phyloP scores from a whole-genome alignment of 30 jellyfish, hydroid and myxozoan species.

The Chironex yamaguchii region DNA sequence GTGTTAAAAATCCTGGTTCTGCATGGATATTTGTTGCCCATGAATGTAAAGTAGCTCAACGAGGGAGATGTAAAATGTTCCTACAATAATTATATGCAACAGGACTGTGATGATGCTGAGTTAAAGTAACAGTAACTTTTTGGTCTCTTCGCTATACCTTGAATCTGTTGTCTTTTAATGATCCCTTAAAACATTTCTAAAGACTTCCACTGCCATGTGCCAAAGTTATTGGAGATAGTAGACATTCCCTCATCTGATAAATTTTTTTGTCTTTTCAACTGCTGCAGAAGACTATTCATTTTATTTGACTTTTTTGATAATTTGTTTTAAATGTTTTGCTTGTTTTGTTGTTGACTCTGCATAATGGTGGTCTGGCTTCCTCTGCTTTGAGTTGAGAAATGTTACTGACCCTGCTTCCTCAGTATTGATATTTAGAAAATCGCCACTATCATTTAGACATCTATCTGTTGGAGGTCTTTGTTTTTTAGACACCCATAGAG shows the following conservation, averaged over 20 bases:
- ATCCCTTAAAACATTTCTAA: no score
- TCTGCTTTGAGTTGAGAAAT: no score
- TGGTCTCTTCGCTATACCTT: background rate
- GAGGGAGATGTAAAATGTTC: constrained; percentile 45
- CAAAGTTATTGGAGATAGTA: background rate
- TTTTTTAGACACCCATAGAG: no score
- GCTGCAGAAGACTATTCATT: no score
- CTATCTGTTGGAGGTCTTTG: no score
- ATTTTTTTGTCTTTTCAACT: no score
- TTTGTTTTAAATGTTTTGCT: no score
- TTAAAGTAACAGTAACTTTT: constrained; percentile 20
- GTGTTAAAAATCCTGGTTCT: constrained; percentile 61
- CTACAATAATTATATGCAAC: constrained; percentile 15
- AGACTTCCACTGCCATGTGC: background rate
- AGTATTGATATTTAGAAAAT: no score
- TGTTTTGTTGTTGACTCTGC: background rate
- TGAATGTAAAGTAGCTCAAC: constrained; percentile 34
- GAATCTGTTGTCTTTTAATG: background rate
- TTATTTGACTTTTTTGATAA: no score
- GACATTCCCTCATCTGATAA: no score
- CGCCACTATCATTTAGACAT: no score
- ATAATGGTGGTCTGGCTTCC: background rate
- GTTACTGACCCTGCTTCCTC: no score
- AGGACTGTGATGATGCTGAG: constrained; percentile 41
- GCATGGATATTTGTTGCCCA: constrained; percentile 42